Conservation (phyloP, 2,113 vertebrate species). For the Plectropomus leopardus region DNA sequence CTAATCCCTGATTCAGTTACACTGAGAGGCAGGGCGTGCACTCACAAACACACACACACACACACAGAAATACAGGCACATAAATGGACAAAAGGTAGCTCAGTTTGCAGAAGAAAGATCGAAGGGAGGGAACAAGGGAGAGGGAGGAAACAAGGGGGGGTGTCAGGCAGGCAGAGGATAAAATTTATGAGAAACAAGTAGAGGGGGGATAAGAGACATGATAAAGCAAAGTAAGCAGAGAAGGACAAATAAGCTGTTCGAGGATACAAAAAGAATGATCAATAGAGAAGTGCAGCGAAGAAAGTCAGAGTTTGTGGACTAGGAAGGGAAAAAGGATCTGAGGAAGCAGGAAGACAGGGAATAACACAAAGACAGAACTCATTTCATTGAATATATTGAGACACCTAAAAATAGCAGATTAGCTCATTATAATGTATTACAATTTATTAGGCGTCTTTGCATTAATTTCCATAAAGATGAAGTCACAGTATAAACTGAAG, state of each 20-base stretch:
- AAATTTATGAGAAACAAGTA: slow-evolving; percentile 57
- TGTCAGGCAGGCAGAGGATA: slow-evolving; percentile 16
- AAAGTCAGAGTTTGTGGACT: slow-evolving; percentile 21
- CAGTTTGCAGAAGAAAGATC: slow-evolving; percentile 26
- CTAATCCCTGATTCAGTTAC: slow-evolving; percentile 71
- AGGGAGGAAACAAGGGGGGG: background rate
- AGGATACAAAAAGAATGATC: slow-evolving; percentile 66
- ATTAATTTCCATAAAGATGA: slow-evolving; percentile 4
- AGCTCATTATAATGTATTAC: slow-evolving; percentile 3
- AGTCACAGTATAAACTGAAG: background rate
- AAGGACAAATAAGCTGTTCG: slow-evolving; percentile 58
- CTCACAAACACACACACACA: slow-evolving; percentile 3
- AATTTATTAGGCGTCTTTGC: background rate
- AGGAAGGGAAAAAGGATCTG: background rate
- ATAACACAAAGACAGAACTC: background rate
- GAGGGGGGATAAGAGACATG: slow-evolving; percentile 35
- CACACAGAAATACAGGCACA: slow-evolving; percentile 4
- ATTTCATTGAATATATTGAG: background rate
- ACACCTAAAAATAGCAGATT: background rate
- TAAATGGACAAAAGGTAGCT: slow-evolving; percentile 25
- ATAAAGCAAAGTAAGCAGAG: slow-evolving; percentile 61
- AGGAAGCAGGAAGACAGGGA: background rate
- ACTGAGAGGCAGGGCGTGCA: slow-evolving; percentile 29
- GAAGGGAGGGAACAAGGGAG: slow-evolving; percentile 20
- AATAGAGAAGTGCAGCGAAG: slow-evolving; percentile 43